Conservation (phyloP, 1,140 invertebrate species). For the Ephestia elutella region DNA sequence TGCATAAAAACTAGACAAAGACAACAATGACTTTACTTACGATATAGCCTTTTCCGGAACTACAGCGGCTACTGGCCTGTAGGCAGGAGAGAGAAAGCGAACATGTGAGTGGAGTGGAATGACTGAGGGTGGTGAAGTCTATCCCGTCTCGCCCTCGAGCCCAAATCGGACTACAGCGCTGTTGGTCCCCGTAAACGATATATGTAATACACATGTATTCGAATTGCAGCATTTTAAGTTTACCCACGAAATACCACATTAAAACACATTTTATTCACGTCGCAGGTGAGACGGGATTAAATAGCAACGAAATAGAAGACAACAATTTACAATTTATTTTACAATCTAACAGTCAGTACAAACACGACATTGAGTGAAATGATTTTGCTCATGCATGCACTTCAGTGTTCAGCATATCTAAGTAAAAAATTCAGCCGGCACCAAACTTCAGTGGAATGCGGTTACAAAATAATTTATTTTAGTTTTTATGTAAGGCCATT, state of each 20-base stretch:
- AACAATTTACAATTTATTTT: constrained; percentile 25
- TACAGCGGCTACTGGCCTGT: constrained; percentile 89
- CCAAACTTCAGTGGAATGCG: neutral
- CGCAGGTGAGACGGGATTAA: constrained; percentile 31
- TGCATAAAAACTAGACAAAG: constrained; percentile 33
- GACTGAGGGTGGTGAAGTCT: constrained; percentile 40
- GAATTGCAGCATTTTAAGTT: neutral
- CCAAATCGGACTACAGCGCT: neutral
- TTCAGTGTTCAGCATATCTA: constrained; percentile 7
- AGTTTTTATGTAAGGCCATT: neutral
- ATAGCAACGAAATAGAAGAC: constrained; percentile 37
- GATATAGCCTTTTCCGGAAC: constrained; percentile 92
- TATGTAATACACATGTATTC: neutral
- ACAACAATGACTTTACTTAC: constrained; percentile 79
- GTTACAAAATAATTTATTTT: neutral
- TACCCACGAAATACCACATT: neutral
- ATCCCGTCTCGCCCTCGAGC: constrained; percentile 38
- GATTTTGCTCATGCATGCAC: constrained; percentile 25
- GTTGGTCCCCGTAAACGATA: neutral
- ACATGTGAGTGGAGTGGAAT: constrained; percentile 67
- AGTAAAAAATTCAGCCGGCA: neutral
- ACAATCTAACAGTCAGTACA: constrained; percentile 37
- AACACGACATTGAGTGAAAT: constrained; percentile 35
- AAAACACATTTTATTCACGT: constrained; percentile 1
- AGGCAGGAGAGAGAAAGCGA: constrained; percentile 74